These are phyloP conservation scores for Felis catus DNA, from an alignment of 2,113 vertebrate genomes.

Conservation along the genomic window DNA sequence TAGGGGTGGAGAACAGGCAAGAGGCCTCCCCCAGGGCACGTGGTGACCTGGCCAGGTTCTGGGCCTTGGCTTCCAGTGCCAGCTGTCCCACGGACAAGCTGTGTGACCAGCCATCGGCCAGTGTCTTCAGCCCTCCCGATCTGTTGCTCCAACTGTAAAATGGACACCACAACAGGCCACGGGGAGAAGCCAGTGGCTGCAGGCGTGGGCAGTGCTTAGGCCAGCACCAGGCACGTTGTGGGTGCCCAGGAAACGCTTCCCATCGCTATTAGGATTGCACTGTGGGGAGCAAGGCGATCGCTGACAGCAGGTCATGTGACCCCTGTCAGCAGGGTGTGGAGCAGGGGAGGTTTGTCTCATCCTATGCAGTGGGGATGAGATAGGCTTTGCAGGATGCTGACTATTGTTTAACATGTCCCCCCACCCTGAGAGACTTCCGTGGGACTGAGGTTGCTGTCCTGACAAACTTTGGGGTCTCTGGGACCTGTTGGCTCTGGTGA, in stretches of 20 bases:
- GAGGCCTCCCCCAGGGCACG: background rate
- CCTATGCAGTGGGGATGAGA: background rate
- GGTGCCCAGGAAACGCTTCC: background rate
- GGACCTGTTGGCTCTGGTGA: background rate
- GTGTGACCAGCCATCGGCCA: background rate
- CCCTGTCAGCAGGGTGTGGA: background rate
- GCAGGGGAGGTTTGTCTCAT: background rate
- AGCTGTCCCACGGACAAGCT: rapidly evolving
- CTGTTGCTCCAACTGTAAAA: background rate
- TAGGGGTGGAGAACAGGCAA: background rate
- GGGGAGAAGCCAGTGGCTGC: background rate
- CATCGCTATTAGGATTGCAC: rapidly evolving
- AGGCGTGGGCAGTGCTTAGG: rapidly evolving
- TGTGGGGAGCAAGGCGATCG: rapidly evolving
- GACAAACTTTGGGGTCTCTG: background rate
- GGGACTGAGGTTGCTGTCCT: rapidly evolving
- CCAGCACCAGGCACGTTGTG: rapidly evolving
- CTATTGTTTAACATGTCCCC: too few relatives aligned
- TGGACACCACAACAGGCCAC: rapidly evolving
- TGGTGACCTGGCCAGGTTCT: background rate
- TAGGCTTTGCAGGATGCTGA: background rate
- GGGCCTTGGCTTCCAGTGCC: background rate
- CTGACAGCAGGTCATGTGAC: background rate
- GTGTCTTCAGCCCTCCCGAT: background rate
- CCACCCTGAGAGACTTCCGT: background rate